Percentiles rank a stretch among this genome's conserved stretches.
Evolutionary conservation across 1,140 invertebrate species (phyloP).

Genomic region (Rhyzopertha dominica): DNA sequence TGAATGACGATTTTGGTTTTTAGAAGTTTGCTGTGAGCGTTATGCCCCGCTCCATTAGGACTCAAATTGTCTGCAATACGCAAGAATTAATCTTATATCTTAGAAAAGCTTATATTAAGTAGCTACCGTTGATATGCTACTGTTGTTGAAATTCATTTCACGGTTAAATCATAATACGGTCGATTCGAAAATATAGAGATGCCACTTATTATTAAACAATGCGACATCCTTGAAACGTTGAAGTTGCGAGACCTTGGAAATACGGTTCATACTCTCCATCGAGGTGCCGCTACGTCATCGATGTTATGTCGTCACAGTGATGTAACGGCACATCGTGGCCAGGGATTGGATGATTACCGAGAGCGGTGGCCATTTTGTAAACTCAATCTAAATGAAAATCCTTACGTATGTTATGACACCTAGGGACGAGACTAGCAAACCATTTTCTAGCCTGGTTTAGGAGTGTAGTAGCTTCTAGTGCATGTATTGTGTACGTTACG

Average conservation of each 20-base stretch:
- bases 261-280: constrained; percentile 31
- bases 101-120: no score
- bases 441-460: constrained; percentile 24
- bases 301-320: constrained; percentile 34
- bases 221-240: constrained; percentile 54
- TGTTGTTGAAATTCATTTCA: no score
- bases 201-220: no score
- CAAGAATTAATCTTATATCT: no score
- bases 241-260: constrained; percentile 43
- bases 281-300: constrained; percentile 30
- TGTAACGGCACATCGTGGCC: constrained; percentile 19
- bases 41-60: no score
- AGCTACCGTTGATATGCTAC: no score
- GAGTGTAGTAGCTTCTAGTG: constrained; percentile 20
- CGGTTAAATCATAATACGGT: no score
- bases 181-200: no score
- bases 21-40: no score
- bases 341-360: constrained; percentile 28
- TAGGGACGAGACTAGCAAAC: constrained; percentile 26
- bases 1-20: no score
- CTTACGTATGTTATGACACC: constrained; percentile 22
- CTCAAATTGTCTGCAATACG: no score
- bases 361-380: constrained; percentile 39
- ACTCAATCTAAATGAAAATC: constrained; percentile 34
- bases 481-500: constrained; percentile 21